These are phyloP conservation scores for Chloroclysta siterata DNA, from an alignment of 2,888 invertebrate species.

Conservation along the genomic window DNA sequence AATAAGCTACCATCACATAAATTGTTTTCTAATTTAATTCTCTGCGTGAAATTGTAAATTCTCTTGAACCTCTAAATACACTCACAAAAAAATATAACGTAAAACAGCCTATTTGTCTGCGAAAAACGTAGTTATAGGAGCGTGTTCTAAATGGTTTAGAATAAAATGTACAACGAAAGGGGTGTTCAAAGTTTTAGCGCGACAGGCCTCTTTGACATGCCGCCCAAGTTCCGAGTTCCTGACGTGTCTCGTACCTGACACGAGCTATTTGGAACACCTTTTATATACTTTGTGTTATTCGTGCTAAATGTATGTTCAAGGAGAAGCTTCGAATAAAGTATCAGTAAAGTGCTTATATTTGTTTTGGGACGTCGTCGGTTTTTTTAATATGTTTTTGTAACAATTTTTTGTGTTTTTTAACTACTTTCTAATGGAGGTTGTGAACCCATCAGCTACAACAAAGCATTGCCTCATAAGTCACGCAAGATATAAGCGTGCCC, in stretches of 20 bases:
- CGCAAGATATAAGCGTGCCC: too few species aligned
- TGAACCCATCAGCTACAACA: too few species aligned
- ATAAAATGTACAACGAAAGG: slow-evolving; percentile 20
- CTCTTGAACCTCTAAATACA: background rate
- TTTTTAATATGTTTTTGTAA: too few species aligned
- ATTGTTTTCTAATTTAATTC: too few species aligned
- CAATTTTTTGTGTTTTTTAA: too few species aligned
- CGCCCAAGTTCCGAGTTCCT: slow-evolving; percentile 39
- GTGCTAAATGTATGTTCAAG: slow-evolving; percentile 33
- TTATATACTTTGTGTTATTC: slow-evolving; percentile 47
- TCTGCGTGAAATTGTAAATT: too few species aligned
- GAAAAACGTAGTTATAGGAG: background rate
- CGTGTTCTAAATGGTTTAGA: slow-evolving; percentile 15
- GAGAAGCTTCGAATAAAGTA: slow-evolving; percentile 12
- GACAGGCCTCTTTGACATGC: slow-evolving; percentile 47
- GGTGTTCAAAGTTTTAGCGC: slow-evolving; percentile 41
- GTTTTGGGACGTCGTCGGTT: too few species aligned
- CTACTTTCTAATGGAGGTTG: too few species aligned
- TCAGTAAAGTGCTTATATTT: too few species aligned
- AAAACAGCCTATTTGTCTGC: too few species aligned
- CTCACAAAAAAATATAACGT: background rate
- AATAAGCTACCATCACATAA: too few species aligned
- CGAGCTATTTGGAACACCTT: slow-evolving; percentile 44
- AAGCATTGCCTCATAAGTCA: too few species aligned
- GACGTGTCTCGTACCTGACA: slow-evolving; percentile 33